Evolutionary conservation across 2,888 invertebrate species (phyloP).

Genomic region (Pollenia labialis): DNA sequence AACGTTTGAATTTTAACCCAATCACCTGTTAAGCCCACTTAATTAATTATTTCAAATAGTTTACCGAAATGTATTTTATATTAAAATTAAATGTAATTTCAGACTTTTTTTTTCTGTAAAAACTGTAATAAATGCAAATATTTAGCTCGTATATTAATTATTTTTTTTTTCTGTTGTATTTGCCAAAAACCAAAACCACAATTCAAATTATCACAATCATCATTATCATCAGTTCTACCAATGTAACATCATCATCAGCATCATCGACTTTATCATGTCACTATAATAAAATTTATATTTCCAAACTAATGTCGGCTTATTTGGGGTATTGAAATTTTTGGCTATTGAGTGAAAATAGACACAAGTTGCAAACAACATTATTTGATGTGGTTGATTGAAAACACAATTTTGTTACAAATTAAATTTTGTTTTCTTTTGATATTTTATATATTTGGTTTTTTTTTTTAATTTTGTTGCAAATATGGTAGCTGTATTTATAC

Average conservation of each 20-base stretch:
- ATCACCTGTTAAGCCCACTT: no score
- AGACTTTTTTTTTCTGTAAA: background rate
- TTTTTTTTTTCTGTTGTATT: conserved; percentile 24
- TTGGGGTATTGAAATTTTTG: conserved; percentile 37
- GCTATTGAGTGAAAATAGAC: conserved; percentile 20
- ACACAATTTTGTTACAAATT: conserved; percentile 33
- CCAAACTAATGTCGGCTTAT: conserved; percentile 44
- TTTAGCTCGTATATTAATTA: background rate
- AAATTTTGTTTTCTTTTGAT: conserved; percentile 4
- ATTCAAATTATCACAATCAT: conserved; percentile 54
- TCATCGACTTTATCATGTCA: conserved; percentile 28
- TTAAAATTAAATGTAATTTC: no score
- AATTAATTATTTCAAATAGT: no score
- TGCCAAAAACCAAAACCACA: conserved; percentile 58
- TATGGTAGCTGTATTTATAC: background rate
- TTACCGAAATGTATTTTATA: no score
- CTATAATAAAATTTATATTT: conserved; percentile 42
- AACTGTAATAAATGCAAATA: background rate
- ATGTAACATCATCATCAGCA: conserved; percentile 2
- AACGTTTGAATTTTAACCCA: no score
- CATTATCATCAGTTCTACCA: conserved; percentile 25
- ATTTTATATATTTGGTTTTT: background rate
- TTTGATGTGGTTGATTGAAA: conserved; percentile 59
- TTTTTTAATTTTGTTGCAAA: background rate
- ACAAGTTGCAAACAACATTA: conserved; percentile 33